These are phyloP conservation scores for Mustelus asterias DNA, from an alignment of 2,113 vertebrate species.

Conservation along the genomic window DNA sequence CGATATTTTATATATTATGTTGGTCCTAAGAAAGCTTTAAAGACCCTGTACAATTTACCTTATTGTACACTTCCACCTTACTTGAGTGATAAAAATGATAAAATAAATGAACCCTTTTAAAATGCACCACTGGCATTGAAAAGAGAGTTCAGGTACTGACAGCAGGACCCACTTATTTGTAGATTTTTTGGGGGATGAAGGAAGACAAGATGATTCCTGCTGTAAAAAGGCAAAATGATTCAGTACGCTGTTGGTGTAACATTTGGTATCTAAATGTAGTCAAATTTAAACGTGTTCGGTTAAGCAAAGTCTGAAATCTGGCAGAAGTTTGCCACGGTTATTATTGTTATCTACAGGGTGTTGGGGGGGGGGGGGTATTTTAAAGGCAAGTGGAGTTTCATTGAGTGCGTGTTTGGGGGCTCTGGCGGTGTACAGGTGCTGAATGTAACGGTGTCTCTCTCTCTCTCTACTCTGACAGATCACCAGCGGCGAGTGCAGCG, in stretches of 20 bases:
- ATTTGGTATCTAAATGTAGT: neutral
- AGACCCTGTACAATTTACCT: neutral
- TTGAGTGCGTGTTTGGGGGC: neutral
- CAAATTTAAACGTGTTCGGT: neutral
- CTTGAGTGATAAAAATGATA: neutral
- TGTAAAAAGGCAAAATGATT: neutral
- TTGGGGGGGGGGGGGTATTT: too few species aligned
- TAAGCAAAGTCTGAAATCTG: neutral
- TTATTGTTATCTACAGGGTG: too few species aligned
- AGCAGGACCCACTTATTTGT: neutral
- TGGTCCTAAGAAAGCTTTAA: neutral
- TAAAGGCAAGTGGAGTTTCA: too few species aligned
- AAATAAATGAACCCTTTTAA: neutral
- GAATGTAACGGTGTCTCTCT: neutral
- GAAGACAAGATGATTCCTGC: neutral
- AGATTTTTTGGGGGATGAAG: neutral
- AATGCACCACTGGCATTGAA: neutral
- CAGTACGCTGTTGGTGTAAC: neutral
- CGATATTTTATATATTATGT: neutral
- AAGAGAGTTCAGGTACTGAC: neutral
- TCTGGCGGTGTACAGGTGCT: neutral
- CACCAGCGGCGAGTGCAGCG: slow-evolving; percentile 58
- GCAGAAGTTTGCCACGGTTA: neutral
- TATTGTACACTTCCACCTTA: neutral
- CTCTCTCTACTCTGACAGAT: slow-evolving; percentile 48